Evolutionary conservation across 2,113 vertebrate species (phyloP).

Genomic region (Psettodes erumei): DNA sequence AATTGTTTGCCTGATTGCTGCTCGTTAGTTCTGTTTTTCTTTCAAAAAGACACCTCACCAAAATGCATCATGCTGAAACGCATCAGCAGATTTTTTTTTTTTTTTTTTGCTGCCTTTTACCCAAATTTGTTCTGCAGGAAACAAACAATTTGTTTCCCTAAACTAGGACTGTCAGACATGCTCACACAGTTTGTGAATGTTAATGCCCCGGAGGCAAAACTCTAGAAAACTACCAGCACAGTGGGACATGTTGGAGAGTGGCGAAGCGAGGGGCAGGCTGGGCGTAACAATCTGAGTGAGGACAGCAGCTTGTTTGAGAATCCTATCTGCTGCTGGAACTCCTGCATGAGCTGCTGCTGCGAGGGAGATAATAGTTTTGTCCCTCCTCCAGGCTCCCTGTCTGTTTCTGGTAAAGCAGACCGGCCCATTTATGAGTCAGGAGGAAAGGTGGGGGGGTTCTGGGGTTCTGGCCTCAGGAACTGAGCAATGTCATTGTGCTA

Average conservation of each 20-base stretch:
- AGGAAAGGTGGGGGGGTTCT: conserved; percentile 33
- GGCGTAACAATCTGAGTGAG: conserved; percentile 41
- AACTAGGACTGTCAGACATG: conserved; percentile 16
- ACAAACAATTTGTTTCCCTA: conserved; percentile 11
- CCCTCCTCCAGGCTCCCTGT: conserved; percentile 71
- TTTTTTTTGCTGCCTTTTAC: not conserved
- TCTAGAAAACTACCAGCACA: conserved; percentile 18
- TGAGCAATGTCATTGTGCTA: conserved; percentile 56
- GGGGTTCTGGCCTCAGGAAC: conserved; percentile 56
- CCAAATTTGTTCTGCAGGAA: not conserved
- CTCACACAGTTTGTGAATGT: conserved; percentile 18
- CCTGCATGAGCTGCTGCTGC: conserved; percentile 69
- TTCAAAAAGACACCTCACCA: not conserved
- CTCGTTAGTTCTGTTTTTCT: too few relatives aligned
- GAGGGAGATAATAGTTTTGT: conserved; percentile 77
- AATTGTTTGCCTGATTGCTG: not conserved
- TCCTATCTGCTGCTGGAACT: conserved; percentile 66
- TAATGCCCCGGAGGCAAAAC: conserved; percentile 9
- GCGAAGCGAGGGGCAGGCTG: conserved; percentile 29
- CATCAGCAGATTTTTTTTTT: not conserved
- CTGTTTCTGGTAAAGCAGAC: conserved; percentile 61
- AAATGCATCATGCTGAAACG: not conserved
- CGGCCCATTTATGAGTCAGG: conserved; percentile 64
- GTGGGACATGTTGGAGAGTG: conserved; percentile 12
- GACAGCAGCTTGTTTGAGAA: conserved; percentile 61